Evolutionary conservation across 2,113 vertebrate species (phyloP).

Genomic region (Brienomyrus brachyistius): DNA sequence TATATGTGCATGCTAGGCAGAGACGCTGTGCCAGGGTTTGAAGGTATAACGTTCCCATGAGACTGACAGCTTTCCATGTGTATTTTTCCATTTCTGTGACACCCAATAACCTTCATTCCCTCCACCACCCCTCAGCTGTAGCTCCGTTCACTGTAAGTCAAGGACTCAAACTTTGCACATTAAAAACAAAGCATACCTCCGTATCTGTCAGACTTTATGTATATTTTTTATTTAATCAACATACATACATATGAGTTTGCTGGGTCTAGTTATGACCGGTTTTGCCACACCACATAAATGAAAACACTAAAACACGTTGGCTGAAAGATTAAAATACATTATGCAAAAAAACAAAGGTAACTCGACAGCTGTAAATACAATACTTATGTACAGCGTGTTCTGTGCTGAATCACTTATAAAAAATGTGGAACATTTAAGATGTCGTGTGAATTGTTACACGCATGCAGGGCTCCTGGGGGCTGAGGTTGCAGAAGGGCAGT

Average conservation of each 20-base stretch:
- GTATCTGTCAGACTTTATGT: background rate
- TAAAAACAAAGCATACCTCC: background rate
- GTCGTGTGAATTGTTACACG: background rate
- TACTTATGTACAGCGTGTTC: background rate
- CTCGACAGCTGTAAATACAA: background rate
- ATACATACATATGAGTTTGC: background rate
- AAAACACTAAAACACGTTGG: background rate
- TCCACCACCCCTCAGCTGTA: background rate
- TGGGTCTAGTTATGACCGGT: constrained; percentile 10
- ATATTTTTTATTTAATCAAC: constrained; percentile 10
- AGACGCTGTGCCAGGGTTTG: background rate
- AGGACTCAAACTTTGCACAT: background rate
- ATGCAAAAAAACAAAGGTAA: background rate
- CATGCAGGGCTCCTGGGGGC: background rate
- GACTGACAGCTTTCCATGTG: background rate
- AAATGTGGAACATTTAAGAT: background rate
- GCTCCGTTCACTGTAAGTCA: background rate
- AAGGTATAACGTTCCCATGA: background rate
- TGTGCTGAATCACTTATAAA: constrained; percentile 5
- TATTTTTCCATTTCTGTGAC: background rate
- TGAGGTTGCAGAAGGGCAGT: background rate
- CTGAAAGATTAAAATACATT: constrained; percentile 2
- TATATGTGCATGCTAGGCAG: background rate
- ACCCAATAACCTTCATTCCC: background rate
- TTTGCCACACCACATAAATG: constrained; percentile 9